Evolutionary conservation across 1,140 invertebrate genomes (phyloP).

Genomic region (Drosophila bipectinata): DNA sequence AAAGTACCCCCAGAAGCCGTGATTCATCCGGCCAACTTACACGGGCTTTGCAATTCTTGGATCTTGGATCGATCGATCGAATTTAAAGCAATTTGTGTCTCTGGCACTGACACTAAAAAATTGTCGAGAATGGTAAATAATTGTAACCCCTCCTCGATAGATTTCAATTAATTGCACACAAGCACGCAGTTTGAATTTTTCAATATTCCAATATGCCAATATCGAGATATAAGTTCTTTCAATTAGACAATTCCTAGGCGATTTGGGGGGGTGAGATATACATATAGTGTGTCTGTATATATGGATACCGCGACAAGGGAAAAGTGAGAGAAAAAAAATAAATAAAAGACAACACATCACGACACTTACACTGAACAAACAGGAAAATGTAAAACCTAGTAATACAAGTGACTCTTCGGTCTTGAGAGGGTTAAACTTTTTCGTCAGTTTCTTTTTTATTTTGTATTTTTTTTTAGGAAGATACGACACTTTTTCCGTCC

Average conservation of each 20-base stretch:
- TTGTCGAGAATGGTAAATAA: constrained; percentile 8
- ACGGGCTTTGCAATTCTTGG: background rate
- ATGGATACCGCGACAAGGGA: constrained; percentile 8
- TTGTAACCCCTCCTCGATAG: constrained; percentile 13
- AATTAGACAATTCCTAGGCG: constrained; percentile 32
- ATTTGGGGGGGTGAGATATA: background rate
- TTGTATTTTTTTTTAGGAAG: background rate
- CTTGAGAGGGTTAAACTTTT: background rate
- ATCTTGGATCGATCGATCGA: constrained; percentile 17
- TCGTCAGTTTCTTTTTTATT: background rate
- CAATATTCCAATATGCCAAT: constrained; percentile 2
- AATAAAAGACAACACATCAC: constrained; percentile 10
- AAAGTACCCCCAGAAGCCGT: constrained; percentile 6
- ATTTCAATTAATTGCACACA: constrained; percentile 45
- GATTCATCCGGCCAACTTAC: constrained; percentile 19
- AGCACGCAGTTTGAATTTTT: constrained; percentile 20
- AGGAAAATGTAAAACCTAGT: background rate
- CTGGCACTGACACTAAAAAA: constrained; percentile 57
- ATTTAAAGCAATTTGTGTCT: background rate
- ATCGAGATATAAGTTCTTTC: constrained; percentile 15
- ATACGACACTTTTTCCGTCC: constrained; percentile 19
- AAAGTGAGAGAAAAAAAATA: constrained; percentile 2
- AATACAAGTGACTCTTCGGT: background rate
- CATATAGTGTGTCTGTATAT: no score
- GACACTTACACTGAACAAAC: constrained; percentile 37